phyloP scores from a whole-genome alignment of 2,113 vertebrate genomes.

The Dicentrarchus labrax region DNA sequence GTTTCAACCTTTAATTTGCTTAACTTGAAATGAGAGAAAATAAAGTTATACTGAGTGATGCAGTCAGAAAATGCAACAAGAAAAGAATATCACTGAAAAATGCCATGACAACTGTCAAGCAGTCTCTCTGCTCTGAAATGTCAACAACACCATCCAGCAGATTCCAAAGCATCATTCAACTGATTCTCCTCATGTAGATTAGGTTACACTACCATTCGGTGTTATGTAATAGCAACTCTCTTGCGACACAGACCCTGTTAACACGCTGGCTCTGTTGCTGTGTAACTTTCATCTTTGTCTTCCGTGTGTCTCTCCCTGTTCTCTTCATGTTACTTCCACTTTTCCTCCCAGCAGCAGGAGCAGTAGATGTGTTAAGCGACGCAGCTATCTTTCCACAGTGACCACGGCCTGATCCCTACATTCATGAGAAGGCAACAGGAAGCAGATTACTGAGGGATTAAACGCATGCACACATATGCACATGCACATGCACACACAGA shows the following conservation, averaged over 20 bases:
- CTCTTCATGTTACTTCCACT: conserved; percentile 21
- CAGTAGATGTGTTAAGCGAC: conserved; percentile 53
- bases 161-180: conserved; percentile 14
- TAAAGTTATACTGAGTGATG: background rate
- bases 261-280: conserved; percentile 30
- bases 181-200: conserved; percentile 50
- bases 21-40: background rate
- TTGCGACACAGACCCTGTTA: conserved; percentile 18
- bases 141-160: conserved; percentile 10
- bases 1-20: background rate
- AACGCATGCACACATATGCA: conserved; percentile 44
- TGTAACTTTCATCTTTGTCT: conserved; percentile 58
- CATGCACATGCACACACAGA: conserved; percentile 20
- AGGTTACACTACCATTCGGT: conserved; percentile 51
- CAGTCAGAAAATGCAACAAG: background rate
- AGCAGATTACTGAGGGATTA: conserved; percentile 77
- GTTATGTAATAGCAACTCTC: conserved; percentile 61
- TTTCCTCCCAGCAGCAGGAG: conserved; percentile 17
- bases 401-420: conserved; percentile 49
- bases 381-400: conserved; percentile 42
- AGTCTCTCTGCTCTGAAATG: background rate
- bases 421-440: conserved; percentile 70
- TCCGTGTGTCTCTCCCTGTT: conserved; percentile 7
- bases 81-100: background rate
- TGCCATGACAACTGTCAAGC: background rate